phyloP scores from a whole-genome alignment of 2,113 vertebrate species.

The Heterocephalus glaber region DNA sequence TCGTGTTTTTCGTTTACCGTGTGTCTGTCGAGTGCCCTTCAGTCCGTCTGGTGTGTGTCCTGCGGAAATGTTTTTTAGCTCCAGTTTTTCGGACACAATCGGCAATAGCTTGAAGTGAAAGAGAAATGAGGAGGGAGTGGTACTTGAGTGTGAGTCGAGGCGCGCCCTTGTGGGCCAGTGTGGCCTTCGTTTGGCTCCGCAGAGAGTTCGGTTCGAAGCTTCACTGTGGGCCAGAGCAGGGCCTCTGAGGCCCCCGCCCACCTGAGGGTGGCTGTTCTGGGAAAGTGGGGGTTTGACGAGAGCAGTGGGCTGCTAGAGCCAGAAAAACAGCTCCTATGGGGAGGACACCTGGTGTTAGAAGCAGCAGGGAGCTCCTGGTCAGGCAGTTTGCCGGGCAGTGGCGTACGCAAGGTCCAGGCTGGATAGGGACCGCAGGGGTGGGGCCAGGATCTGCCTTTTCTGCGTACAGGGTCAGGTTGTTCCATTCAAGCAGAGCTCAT shows the following conservation, averaged over 20 bases:
- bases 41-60: conserved; percentile 54
- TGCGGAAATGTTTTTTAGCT: conserved; percentile 57
- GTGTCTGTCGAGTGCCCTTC: background rate
- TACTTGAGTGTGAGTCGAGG: background rate
- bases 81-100: background rate
- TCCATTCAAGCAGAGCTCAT: background rate
- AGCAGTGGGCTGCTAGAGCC: background rate
- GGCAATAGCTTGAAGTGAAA: background rate
- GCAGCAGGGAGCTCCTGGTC: background rate
- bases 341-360: background rate
- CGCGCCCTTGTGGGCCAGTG: background rate
- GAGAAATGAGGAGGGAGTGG: background rate
- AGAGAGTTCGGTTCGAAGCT: background rate
- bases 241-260: background rate
- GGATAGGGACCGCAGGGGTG: background rate
- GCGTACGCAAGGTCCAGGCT: background rate
- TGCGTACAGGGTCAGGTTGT: background rate
- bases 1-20: background rate
- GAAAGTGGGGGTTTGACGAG: background rate
- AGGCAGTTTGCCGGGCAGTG: background rate
- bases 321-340: background rate
- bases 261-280: background rate
- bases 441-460: background rate
- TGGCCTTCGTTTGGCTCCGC: background rate
- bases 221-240: background rate